Evolutionary conservation across 2,113 vertebrate genomes (phyloP).

Genomic region (Notarius quadriscutis): DNA sequence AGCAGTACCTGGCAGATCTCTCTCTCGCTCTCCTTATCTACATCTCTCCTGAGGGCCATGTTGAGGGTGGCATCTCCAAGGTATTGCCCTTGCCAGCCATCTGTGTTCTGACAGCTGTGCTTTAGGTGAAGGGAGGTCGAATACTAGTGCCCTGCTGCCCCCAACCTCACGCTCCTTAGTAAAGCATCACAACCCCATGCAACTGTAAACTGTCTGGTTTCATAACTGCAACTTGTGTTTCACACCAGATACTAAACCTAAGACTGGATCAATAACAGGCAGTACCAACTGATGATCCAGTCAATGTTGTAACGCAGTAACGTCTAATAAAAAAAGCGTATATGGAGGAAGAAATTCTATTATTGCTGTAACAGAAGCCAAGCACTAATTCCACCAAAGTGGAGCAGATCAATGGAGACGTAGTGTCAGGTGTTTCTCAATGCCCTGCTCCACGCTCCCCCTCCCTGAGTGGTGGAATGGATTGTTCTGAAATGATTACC

Average conservation of each 20-base stretch:
- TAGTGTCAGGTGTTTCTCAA: slow-evolving; percentile 45
- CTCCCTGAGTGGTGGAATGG: slow-evolving; percentile 33
- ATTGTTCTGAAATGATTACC: slow-evolving; percentile 52
- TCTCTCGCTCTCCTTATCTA: slow-evolving; percentile 20
- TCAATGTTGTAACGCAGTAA: background rate
- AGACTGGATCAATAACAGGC: slow-evolving; percentile 14
- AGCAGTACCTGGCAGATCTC: background rate
- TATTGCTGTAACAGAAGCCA: slow-evolving; percentile 11
- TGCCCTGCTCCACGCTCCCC: slow-evolving; percentile 24
- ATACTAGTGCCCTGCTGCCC: slow-evolving; percentile 29
- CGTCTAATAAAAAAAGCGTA: slow-evolving; percentile 1
- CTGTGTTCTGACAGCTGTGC: slow-evolving; percentile 44
- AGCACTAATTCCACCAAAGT: slow-evolving; percentile 25
- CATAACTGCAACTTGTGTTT: slow-evolving; percentile 18
- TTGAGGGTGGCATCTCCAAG: slow-evolving; percentile 25
- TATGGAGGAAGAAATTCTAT: background rate
- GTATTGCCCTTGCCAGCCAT: slow-evolving; percentile 36
- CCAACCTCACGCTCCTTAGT: background rate
- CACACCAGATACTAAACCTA: slow-evolving; percentile 2
- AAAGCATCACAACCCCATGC: background rate
- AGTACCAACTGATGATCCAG: background rate
- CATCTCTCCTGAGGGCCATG: slow-evolving; percentile 29
- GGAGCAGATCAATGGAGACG: slow-evolving; percentile 42
- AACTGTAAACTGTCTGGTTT: slow-evolving; percentile 28
- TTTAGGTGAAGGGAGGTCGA: slow-evolving; percentile 37